Evolutionary conservation across 2,888 invertebrate species (phyloP), one percentile per base, ranked within the genome.

Genomic region (Atrina japonica): DNA sequence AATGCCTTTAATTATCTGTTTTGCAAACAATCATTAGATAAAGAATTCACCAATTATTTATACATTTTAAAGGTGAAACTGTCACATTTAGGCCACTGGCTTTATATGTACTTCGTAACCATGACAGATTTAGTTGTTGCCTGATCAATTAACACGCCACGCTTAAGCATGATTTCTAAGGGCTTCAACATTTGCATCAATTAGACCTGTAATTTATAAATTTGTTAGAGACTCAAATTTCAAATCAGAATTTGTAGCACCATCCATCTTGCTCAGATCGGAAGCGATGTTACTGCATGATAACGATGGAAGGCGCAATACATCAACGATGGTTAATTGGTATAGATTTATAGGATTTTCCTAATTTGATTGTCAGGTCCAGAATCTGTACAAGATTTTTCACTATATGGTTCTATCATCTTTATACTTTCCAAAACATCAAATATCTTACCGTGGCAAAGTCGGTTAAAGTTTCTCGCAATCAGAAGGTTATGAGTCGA

Each of bases 141-240:
- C 5, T 52, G 52, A 30, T 21, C 35, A 35, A 56, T 56, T 52
- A 52, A 52, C 23, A 23, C 25, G 5, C 23, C 14, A 9, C 6
- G 23, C 23, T 52, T 25, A 18, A 18, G 16, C 52, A 25, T 23
- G 52, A 25, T 23, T 52, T 52, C 23, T 52, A 25, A 52, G 52
- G 35, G 11, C 35, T 11, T 35, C 6, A 35, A 35, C 61, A 61
- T 61, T 61, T 49, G 49, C 49, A 29, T 47, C 47, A 61, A 61
- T 61, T 61, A 61, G 61, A 61, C 61, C 61, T 61, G 61, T 61
- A 61, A 61, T 61, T 61, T 61, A 61, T 49, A 61, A 61, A 61
- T 61, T 61, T 61, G 61, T 61, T 47, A 27, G 16, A 30, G 43
- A 30, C 50, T 61, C 61, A 41, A 35, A 61, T 61, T 61, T 61